Base-by-base conservation (phyloP, 2,888 invertebrate genomes). In the Nephrotoma flavescens region DNA sequence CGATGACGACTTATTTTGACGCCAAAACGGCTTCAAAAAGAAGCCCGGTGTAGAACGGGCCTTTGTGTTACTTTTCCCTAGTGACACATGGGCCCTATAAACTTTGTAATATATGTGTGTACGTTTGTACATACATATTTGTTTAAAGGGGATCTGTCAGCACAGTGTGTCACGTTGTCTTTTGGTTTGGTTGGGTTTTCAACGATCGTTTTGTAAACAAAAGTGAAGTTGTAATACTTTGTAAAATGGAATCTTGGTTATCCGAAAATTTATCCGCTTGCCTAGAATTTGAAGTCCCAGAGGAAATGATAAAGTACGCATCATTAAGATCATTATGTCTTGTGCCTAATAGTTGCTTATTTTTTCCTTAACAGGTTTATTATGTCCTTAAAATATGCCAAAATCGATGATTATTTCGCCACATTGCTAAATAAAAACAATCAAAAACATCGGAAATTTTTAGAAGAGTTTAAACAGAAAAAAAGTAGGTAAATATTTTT, bases 391-490 rank as follows among this genome's bases (percentile, higher is more conserved):
- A 93, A 95, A 89, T 94, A 94, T 89, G 92, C 92, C 87, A 96
- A 96, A 89, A 92, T 96, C 86, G 95, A 96, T 89, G 95, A 96
- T 87, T 97, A 96, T 89, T 94, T 97, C 91, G 93, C 93, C 89
- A 95, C 95, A 86, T 92, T 97, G 85, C 90, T 97, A 0, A 95
- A 96, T 90, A 93, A 93, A 88, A 93, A 93, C 86, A 94, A 94
- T 89, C 91, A 93, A 4, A 93, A 94, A 87, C 96, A 96, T 89
- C 93, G 93, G 87, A 92, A 93, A 86, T 96, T 97, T 89, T 92
- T 95, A 85, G 89, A 92, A 6, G 94, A 95, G 88, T 91, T 96
- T 41, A 91, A 92, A 15, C 93, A 93, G 87, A 92, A 92, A 88
- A 91, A 31, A 93, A 85, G 93, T 93, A 91, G 92, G 92, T 89